phyloP scores from a whole-genome alignment of 1,140 invertebrate genomes.

The Zaprionus lachaisei region DNA sequence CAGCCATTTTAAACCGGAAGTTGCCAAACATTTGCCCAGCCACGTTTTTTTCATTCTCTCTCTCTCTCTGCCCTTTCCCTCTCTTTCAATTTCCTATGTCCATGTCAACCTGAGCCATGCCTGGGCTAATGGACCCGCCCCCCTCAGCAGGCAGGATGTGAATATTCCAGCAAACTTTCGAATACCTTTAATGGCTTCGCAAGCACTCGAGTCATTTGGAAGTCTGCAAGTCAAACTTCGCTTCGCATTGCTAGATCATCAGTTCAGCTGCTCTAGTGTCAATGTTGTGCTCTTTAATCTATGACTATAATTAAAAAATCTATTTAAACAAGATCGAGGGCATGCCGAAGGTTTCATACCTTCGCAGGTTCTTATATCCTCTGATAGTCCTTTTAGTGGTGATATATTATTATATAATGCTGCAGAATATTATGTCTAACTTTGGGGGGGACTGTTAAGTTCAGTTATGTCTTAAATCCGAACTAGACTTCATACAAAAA shows the following conservation, averaged over 20 bases:
- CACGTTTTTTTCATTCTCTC: constrained; percentile 11
- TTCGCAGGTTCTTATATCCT: no score
- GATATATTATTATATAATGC: no score
- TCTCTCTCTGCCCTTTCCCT: background rate
- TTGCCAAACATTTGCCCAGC: constrained; percentile 70
- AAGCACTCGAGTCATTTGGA: background rate
- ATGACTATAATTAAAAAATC: no score
- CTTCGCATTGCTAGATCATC: background rate
- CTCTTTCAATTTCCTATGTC: constrained; percentile 1
- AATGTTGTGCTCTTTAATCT: background rate
- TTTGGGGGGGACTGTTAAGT: no score
- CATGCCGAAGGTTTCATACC: no score
- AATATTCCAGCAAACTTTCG: background rate
- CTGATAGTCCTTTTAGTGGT: no score
- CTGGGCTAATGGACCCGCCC: constrained; percentile 35
- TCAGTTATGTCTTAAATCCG: no score
- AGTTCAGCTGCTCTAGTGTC: background rate
- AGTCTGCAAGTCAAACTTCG: background rate
- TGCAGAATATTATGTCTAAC: no score
- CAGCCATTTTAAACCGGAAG: constrained; percentile 80
- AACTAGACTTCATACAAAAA: no score
- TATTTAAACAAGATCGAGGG: no score
- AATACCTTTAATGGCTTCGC: background rate
- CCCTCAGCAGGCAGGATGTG: background rate
- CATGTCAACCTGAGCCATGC: constrained; percentile 32